phyloP scores from a whole-genome alignment of 2,113 vertebrate genomes.

The Clinocottus analis region DNA sequence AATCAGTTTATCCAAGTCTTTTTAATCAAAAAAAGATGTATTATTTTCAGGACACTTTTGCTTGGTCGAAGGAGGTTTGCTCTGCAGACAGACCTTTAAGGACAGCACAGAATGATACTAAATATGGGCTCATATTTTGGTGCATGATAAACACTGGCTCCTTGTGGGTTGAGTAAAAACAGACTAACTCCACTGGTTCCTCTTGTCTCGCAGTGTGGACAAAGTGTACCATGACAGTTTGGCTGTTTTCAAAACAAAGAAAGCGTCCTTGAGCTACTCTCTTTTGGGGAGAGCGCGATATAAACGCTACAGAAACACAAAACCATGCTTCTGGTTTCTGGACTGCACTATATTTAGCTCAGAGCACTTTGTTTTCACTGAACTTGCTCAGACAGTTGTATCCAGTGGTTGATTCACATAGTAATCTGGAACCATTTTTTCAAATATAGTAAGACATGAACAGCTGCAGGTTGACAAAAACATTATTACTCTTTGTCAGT shows the following conservation, averaged over 20 bases:
- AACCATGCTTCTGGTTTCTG: slow-evolving; percentile 3
- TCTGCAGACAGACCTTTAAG: slow-evolving; percentile 46
- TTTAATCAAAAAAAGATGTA: neutral
- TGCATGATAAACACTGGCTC: slow-evolving; percentile 71
- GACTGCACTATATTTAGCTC: slow-evolving; percentile 20
- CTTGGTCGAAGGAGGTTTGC: slow-evolving; percentile 2
- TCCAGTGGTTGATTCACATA: neutral
- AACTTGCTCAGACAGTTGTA: neutral
- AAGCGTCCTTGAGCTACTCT: slow-evolving; percentile 46
- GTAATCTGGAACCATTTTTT: neutral
- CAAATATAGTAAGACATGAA: neutral
- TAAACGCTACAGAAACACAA: slow-evolving; percentile 2
- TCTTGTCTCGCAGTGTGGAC: slow-evolving; percentile 47
- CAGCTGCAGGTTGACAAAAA: neutral
- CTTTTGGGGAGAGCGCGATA: slow-evolving; percentile 7
- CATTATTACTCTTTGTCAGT: slow-evolving; percentile 21
- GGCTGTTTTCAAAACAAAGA: slow-evolving; percentile 71
- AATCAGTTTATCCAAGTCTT: neutral
- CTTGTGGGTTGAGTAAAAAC: slow-evolving; percentile 72
- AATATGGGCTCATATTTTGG: slow-evolving; percentile 81
- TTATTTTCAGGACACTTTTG: slow-evolving; percentile 8
- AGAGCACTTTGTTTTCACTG: slow-evolving; percentile 1
- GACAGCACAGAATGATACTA: slow-evolving; percentile 67
- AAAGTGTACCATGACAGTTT: slow-evolving; percentile 50
- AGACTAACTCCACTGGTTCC: slow-evolving; percentile 65